phyloP scores from a whole-genome alignment of 2,888 invertebrate genomes.

The Pseudolycoriella hygida region DNA sequence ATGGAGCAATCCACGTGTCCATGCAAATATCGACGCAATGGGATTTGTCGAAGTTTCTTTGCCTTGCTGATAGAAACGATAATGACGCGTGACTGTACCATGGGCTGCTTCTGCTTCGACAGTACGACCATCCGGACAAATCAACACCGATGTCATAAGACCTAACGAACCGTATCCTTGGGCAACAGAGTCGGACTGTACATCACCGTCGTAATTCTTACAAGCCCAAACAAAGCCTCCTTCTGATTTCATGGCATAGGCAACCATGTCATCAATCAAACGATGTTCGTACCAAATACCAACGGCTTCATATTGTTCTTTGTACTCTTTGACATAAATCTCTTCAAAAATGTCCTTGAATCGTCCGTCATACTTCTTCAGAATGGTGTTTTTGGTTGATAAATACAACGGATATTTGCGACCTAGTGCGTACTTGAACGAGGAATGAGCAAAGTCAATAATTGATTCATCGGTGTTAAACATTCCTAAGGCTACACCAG shows the following conservation, averaged over 20 bases:
- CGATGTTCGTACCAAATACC: conserved; percentile 97
- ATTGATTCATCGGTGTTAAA: conserved; percentile 94
- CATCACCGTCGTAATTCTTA: conserved; percentile 98
- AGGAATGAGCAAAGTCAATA: conserved; percentile 84
- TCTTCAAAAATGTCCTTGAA: conserved; percentile 97
- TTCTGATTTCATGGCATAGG: conserved; percentile 92
- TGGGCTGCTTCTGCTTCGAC: conserved; percentile 98
- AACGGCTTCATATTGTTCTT: conserved; percentile 60
- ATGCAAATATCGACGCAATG: conserved; percentile 97
- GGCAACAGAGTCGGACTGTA: conserved; percentile 95
- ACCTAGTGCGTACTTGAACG: conserved; percentile 75
- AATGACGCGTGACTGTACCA: conserved; percentile 90
- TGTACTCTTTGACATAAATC: conserved; percentile 81
- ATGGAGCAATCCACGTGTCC: conserved; percentile 87
- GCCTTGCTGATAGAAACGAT: conserved; percentile 75
- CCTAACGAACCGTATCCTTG: conserved; percentile 94
- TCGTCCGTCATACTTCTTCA: conserved; percentile 89
- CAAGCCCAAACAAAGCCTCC: conserved; percentile 99
- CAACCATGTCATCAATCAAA: conserved; percentile 98
- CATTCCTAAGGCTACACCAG: conserved; percentile 90
- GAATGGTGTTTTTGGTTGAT: conserved; percentile 93
- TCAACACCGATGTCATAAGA: conserved; percentile 92
- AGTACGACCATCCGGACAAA: conserved; percentile 96
- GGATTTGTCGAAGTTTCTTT: conserved; percentile 98
- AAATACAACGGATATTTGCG: conserved; percentile 79